These are phyloP conservation scores for Pelobates cultripes DNA, from an alignment of 2,797 vertebrate species.

Conservation along the genomic window DNA sequence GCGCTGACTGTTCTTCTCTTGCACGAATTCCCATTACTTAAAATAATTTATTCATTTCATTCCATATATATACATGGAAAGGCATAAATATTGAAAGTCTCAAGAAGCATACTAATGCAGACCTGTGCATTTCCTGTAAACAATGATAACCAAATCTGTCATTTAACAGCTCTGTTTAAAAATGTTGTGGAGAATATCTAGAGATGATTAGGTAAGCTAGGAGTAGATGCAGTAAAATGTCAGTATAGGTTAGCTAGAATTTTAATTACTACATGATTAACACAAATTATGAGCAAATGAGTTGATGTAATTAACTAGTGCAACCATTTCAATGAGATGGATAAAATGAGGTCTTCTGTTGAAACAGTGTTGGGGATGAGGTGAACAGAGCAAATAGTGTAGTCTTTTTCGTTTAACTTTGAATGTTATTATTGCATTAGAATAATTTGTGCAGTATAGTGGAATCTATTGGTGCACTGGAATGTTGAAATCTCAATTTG, in stretches of 20 bases:
- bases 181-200: constrained; percentile 2
- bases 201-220: constrained; percentile 9
- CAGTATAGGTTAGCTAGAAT: too few relatives aligned
- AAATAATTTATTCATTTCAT: constrained; percentile 49
- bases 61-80: constrained; percentile 33
- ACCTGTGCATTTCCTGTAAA: constrained; percentile 38
- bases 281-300: not conserved
- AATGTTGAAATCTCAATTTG: too few relatives aligned
- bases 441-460: too few relatives aligned
- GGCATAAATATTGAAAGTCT: constrained; percentile 51
- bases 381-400: too few relatives aligned
- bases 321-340: too few relatives aligned
- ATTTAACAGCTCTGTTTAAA: constrained; percentile 12
- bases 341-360: too few relatives aligned
- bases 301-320: too few relatives aligned
- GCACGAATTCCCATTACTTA: constrained; percentile 28
- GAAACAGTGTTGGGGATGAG: too few relatives aligned
- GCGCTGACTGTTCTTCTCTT: constrained; percentile 15
- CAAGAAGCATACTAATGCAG: constrained; percentile 36
- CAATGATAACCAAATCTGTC: constrained; percentile 39
- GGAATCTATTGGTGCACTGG: too few relatives aligned
- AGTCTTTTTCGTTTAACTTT: too few relatives aligned
- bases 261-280: not conserved
- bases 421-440: too few relatives aligned
- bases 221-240: constrained; percentile 2